phyloP scores from a whole-genome alignment of 2,797 vertebrate species.

The Chrysocyon brachyurus region DNA sequence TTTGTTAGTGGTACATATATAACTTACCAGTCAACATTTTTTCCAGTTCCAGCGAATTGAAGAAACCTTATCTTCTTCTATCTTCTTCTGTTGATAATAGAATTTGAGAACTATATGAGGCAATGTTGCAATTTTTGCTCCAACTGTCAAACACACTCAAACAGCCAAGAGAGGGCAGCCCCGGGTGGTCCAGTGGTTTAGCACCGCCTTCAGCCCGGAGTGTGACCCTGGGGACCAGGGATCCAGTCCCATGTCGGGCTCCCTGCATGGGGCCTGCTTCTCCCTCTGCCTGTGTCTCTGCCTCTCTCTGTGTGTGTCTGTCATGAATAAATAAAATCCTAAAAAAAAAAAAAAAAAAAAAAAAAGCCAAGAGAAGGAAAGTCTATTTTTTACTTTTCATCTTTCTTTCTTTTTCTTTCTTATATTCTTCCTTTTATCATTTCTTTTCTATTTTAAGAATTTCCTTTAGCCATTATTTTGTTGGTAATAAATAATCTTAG shows the following conservation, averaged over 20 bases:
- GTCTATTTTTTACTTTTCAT: not conserved
- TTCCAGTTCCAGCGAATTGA: not conserved
- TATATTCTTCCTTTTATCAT: not conserved
- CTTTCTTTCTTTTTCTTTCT: too few relatives aligned
- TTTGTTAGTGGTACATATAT: not conserved
- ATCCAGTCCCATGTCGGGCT: too few relatives aligned
- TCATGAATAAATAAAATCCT: too few relatives aligned
- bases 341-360: too few relatives aligned
- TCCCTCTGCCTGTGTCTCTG: too few relatives aligned
- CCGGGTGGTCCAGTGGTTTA: too few relatives aligned
- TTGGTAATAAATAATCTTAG: not conserved
- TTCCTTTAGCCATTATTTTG: not conserved
- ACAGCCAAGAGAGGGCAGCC: not conserved
- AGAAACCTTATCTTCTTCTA: not conserved
- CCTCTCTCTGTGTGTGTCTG: too few relatives aligned
- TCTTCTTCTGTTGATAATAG: not conserved
- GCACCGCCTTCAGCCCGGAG: too few relatives aligned
- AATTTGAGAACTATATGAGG: not conserved
- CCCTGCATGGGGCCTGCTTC: too few relatives aligned
- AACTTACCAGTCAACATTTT: not conserved
- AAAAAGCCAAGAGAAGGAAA: slow-evolving; percentile 3
- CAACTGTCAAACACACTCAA: not conserved
- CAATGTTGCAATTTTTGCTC: not conserved
- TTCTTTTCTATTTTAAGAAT: not conserved
- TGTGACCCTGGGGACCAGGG: too few relatives aligned